Base-by-base conservation (phyloP, 2,888 invertebrate genomes). In the Rapana venosa region DNA sequence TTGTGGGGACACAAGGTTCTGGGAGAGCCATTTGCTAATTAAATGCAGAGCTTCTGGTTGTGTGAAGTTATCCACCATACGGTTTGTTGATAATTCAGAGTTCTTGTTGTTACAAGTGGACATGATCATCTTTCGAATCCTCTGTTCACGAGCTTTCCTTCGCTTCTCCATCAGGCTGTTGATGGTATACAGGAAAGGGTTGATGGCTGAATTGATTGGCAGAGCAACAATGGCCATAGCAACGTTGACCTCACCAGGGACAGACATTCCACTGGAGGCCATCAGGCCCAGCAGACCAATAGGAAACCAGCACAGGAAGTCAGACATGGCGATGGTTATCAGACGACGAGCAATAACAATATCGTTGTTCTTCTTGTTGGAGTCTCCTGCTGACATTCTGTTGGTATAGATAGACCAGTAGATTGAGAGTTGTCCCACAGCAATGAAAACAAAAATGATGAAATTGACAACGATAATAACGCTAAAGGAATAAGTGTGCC, bases 121-220 rank as follows among this genome's bases (percentile, higher is more conserved):
- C 58, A 81, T 22, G 4, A 88, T 22, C 79, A 74, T 32, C 79
- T 79, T 32, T 61, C 35, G 35, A 20, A 88, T n/a, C 20, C 81
- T n/a, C 61, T 56, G 13, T 32, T 88, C 88, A 0, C 81, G 58
- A 35, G 32, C 88, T 32, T 61, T 36, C 26, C 81, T 36, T 26
- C 88, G 35, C 36, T n/a, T 77, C 88, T 88, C 89, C 11, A 87
- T n/a, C 22, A 88, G 2, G 0, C 87, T 47, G 26, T 79, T 88
- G 26, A 91, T 13, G 1, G 87, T 88, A 87, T 90, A 90, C 22
- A 90, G 58, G 6, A 91, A 22, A 30, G 90, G 90, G 66, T 90
- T 91, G 66, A 87, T 26, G 30, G 83, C 88, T 22, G 90, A 87
- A 74, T 88, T 91, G 32, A 90, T 30, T 11, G 90, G 90, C 13